Percentiles rank a stretch among this genome's conserved stretches.
phyloP scores from a whole-genome alignment of 2,888 invertebrate genomes.

The Pycnomerus fuliginosus region DNA sequence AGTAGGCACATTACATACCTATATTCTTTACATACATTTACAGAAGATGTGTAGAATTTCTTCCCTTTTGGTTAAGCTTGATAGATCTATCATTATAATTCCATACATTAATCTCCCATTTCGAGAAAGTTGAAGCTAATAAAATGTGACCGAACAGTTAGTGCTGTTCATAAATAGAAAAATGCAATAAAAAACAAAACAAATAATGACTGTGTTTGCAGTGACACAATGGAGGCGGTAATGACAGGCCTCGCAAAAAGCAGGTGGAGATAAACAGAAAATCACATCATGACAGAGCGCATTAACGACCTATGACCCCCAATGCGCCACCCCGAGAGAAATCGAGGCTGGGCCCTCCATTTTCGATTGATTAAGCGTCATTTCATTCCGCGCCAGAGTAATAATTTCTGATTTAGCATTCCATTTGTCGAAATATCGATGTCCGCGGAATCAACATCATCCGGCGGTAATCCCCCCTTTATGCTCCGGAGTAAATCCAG shows the following conservation, averaged over 20 bases:
- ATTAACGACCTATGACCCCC: slow-evolving; percentile 28
- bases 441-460: slow-evolving; percentile 5
- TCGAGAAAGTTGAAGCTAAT: too few relatives aligned
- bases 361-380: slow-evolving; percentile 18
- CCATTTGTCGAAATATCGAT: slow-evolving; percentile 31
- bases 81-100: too few relatives aligned
- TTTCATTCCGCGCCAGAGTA: slow-evolving; percentile 37
- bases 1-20: too few relatives aligned
- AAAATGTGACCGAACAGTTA: too few relatives aligned
- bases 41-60: too few relatives aligned
- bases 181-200: neutral
- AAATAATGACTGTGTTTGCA: neutral
- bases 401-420: slow-evolving; percentile 40
- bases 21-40: too few relatives aligned
- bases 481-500: neutral
- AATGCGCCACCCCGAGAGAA: slow-evolving; percentile 14
- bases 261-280: slow-evolving; percentile 24
- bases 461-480: slow-evolving; percentile 8
- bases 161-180: too few relatives aligned
- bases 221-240: slow-evolving; percentile 16
- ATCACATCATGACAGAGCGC: slow-evolving; percentile 36
- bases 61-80: too few relatives aligned
- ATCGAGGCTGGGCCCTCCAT: slow-evolving; percentile 6
- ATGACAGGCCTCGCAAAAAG: slow-evolving; percentile 16
- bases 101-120: too few relatives aligned